Evolutionary conservation across 2,888 invertebrate species (phyloP).

Genomic region (Leptinotarsa peninsularis): DNA sequence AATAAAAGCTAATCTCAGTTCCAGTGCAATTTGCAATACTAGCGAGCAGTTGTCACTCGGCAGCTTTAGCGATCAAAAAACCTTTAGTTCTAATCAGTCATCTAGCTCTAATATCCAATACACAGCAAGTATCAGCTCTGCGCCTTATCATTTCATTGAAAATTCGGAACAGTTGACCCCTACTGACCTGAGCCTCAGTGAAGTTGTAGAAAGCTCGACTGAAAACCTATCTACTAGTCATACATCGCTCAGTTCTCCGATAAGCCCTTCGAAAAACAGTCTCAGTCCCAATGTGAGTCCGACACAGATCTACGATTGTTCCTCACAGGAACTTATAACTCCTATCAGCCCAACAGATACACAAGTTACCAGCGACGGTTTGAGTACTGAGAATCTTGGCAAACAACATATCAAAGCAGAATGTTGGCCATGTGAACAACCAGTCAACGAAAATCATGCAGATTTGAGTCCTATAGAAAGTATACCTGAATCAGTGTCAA

Average conservation of each 20-base stretch:
- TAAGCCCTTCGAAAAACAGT: conserved; percentile 58
- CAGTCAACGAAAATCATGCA: conserved; percentile 52
- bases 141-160: conserved; percentile 58
- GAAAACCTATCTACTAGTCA: conserved; percentile 67
- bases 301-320: conserved; percentile 50
- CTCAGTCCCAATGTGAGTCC: conserved; percentile 62
- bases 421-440: conserved; percentile 42
- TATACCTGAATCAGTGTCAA: conserved; percentile 31
- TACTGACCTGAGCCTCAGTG: conserved; percentile 60
- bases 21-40: conserved; percentile 57
- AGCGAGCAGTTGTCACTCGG: conserved; percentile 55
- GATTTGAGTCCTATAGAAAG: conserved; percentile 57
- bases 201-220: conserved; percentile 59
- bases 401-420: conserved; percentile 38
- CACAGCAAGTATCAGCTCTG: conserved; percentile 55
- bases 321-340: conserved; percentile 46
- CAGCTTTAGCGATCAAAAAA: conserved; percentile 52
- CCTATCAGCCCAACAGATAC: conserved; percentile 48
- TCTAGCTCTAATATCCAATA: conserved; percentile 58
- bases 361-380: conserved; percentile 50
- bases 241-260: conserved; percentile 61
- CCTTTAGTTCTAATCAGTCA: conserved; percentile 55
- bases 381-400: conserved; percentile 46
- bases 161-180: conserved; percentile 56
- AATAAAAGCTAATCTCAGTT: conserved; percentile 56